A percentile compares a stretch with the other conserved stretches of the same genome.
Conservation (phyloP, 2,888 invertebrate genomes). For the Parascotia fuliginaria region DNA sequence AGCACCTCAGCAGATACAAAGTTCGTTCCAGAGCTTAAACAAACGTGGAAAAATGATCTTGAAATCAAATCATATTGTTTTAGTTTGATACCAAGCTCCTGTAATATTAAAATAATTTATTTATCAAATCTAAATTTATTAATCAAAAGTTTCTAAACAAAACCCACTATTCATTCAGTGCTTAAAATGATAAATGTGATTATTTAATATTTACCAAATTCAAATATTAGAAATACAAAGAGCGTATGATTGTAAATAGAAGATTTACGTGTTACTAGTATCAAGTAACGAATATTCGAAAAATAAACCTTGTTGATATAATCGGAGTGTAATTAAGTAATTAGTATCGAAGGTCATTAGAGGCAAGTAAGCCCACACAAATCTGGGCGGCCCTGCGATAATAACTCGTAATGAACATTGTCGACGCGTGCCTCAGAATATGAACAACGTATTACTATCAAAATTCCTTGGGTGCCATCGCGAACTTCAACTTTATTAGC, state of each 20-base stretch:
- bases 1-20: too few species aligned
- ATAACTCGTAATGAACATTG: slow-evolving; percentile 51
- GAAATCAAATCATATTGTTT: too few species aligned
- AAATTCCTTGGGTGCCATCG: slow-evolving; percentile 45
- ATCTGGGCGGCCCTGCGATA: slow-evolving; percentile 44
- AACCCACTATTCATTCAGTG: too few species aligned
- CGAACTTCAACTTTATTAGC: slow-evolving; percentile 54
- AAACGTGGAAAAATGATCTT: too few species aligned
- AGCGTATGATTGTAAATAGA: background rate
- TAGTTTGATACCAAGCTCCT: too few species aligned
- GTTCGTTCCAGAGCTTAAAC: too few species aligned
- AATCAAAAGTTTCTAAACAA: too few species aligned
- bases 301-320: slow-evolving; percentile 1
- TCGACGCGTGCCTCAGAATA: slow-evolving; percentile 59
- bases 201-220: too few species aligned
- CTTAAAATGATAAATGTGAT: too few species aligned
- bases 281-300: background rate
- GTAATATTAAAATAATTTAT: too few species aligned
- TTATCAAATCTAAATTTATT: too few species aligned
- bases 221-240: background rate
- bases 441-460: slow-evolving; percentile 61
- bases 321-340: slow-evolving; percentile 30
- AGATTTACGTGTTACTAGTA: background rate
- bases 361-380: slow-evolving; percentile 45
- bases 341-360: slow-evolving; percentile 39